phyloP scores from a whole-genome alignment of 2,888 invertebrate species.

The Tachina fera region DNA sequence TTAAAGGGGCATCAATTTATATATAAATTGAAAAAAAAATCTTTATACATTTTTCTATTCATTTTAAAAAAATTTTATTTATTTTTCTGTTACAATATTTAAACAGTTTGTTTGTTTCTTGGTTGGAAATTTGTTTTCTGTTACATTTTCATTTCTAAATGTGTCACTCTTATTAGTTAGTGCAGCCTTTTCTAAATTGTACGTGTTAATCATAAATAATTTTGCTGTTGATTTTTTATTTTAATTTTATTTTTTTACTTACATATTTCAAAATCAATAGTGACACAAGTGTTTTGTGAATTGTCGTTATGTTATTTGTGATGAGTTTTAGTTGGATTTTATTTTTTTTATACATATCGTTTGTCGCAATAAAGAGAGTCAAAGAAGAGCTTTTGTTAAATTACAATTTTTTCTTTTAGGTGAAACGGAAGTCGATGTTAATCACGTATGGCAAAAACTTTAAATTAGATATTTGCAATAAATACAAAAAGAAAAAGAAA shows the following conservation, averaged over 20 bases:
- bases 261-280: conserved; percentile 55
- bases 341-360: background rate
- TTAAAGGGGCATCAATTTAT: conserved; percentile 49
- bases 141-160: conserved; percentile 58
- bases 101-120: conserved; percentile 65
- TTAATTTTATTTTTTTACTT: background rate
- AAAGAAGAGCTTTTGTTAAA: conserved; percentile 19
- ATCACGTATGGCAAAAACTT: no score
- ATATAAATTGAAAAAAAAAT: conserved; percentile 42
- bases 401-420: conserved; percentile 11
- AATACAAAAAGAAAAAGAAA: no score
- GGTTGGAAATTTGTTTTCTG: conserved; percentile 43
- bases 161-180: conserved; percentile 65
- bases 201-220: conserved; percentile 69
- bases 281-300: conserved; percentile 67
- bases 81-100: conserved; percentile 55
- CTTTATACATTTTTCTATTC: conserved; percentile 60
- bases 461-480: no score
- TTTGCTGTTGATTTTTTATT: conserved; percentile 40
- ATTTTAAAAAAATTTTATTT: conserved; percentile 43
- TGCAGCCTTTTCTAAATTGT: conserved; percentile 59
- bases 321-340: conserved; percentile 31
- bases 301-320: conserved; percentile 37
- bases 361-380: conserved; percentile 13
- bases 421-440: background rate